Conservation (phyloP, 2,888 invertebrate genomes). For the Ceramica pisi region DNA sequence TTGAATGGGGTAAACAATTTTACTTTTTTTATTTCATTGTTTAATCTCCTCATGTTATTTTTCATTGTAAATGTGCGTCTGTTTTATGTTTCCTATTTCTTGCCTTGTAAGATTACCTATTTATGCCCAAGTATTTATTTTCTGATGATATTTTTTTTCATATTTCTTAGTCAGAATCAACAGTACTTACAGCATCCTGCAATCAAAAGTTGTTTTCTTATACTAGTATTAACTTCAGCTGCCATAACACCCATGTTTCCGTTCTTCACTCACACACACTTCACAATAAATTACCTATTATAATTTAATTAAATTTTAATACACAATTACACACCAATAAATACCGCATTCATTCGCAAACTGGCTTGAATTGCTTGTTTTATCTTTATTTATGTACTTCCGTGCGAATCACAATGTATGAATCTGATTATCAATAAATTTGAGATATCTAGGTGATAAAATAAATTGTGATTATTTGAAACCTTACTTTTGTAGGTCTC, state of each 20-base stretch:
- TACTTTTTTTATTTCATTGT: too few relatives aligned
- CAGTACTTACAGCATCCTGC: constrained; percentile 3
- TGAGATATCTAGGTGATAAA: neutral
- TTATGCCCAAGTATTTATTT: too few relatives aligned
- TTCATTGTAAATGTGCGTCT: too few relatives aligned
- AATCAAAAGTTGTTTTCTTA: neutral
- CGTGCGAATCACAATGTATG: neutral
- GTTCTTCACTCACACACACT: neutral
- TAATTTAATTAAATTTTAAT: neutral
- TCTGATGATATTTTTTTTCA: too few relatives aligned
- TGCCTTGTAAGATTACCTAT: too few relatives aligned
- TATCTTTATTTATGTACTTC: neutral
- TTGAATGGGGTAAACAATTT: too few relatives aligned
- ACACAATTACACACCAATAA: too few relatives aligned
- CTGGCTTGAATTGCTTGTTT: neutral
- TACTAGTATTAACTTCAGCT: neutral
- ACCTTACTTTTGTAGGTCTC: too few relatives aligned
- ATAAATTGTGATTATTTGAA: neutral
- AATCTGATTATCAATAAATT: neutral
- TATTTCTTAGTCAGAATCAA: too few relatives aligned
- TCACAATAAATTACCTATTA: neutral
- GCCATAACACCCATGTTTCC: neutral
- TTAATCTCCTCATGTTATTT: too few relatives aligned
- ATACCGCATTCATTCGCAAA: neutral
- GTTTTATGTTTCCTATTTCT: too few relatives aligned